Conservation (phyloP, 2,888 invertebrate species). For the Rhopalosiphum nymphaeae region DNA sequence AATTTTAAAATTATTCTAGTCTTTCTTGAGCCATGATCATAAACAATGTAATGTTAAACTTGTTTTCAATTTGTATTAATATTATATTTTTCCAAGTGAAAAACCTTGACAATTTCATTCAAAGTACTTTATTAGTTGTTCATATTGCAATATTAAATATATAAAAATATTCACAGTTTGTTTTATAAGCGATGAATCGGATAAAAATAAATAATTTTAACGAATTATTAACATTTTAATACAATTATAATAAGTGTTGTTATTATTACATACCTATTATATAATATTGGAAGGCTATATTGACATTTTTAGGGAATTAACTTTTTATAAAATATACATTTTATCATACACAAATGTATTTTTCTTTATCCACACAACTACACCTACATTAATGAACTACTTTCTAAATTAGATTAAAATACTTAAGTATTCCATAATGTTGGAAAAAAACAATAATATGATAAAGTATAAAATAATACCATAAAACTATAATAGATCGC, state of each 20-base stretch:
- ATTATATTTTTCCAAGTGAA: too few relatives aligned
- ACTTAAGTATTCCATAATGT: neutral
- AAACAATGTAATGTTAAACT: too few relatives aligned
- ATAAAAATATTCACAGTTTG: neutral
- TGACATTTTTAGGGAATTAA: neutral
- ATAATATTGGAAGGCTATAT: neutral
- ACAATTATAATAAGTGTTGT: neutral
- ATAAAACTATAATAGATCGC: neutral
- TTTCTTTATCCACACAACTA: neutral
- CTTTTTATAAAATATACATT: neutral
- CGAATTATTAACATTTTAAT: neutral
- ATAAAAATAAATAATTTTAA: neutral
- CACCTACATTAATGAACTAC: neutral
- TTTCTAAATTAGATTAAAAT: neutral
- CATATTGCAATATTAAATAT: neutral
- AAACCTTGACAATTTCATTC: too few relatives aligned
- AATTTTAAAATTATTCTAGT: too few relatives aligned
- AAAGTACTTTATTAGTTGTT: too few relatives aligned
- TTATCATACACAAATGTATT: neutral
- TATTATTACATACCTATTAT: neutral
- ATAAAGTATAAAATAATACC: neutral
- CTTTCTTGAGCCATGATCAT: too few relatives aligned
- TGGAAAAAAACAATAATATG: neutral
- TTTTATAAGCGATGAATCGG: neutral
- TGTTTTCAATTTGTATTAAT: too few relatives aligned